phyloP scores from a whole-genome alignment of 2,113 vertebrate genomes.

The Lophotis ruficrista region DNA sequence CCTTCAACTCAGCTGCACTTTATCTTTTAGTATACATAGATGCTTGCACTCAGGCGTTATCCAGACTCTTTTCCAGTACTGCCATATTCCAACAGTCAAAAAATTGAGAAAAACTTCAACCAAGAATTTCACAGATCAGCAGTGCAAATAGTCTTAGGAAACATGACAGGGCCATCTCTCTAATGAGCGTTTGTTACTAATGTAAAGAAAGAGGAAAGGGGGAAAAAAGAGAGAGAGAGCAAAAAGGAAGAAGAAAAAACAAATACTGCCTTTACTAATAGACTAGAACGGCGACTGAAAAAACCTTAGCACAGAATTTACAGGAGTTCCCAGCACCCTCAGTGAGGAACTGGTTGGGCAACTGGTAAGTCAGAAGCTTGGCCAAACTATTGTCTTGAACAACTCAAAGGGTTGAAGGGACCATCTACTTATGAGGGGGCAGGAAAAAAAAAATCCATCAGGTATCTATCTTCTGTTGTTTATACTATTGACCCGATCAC shows the following conservation, averaged over 20 bases:
- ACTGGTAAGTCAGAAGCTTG: neutral
- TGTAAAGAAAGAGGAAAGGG: neutral
- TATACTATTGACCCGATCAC: slow-evolving; percentile 30
- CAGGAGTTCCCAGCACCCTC: neutral
- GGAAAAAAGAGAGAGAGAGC: too few species aligned
- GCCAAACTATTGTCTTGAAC: neutral
- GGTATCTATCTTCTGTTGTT: slow-evolving; percentile 18
- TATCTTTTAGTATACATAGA: neutral
- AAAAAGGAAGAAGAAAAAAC: neutral
- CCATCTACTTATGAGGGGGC: neutral
- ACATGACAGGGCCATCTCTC: neutral
- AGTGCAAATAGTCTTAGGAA: neutral
- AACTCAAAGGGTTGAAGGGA: neutral
- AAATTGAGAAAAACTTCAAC: neutral
- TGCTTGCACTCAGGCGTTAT: neutral
- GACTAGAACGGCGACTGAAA: neutral
- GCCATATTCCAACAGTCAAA: neutral
- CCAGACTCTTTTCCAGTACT: neutral
- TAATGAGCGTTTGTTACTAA: neutral
- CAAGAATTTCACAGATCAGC: neutral
- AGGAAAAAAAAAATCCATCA: neutral
- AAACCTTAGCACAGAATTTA: neutral
- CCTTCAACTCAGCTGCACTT: neutral
- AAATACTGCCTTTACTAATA: neutral
- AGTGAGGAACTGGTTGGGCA: neutral